Base-by-base conservation (phyloP, 2,888 invertebrate genomes). In the Drosophila emarginata region DNA sequence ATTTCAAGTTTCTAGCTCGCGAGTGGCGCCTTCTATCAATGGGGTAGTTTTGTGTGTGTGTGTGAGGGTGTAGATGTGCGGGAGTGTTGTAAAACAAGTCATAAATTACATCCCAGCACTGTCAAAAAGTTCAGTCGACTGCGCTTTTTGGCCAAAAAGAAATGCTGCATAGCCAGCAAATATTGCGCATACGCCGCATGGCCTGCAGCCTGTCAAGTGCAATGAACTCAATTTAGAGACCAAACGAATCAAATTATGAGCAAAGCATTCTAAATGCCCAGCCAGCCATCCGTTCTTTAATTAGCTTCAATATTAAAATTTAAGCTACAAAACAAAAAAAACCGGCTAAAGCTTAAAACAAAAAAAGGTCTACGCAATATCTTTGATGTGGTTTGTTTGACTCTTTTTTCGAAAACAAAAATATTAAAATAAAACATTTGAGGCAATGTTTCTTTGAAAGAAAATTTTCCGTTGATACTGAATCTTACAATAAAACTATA, bases 101-200 rank as follows among this genome's bases (percentile, higher is more conserved):
- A 84, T 88, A 84, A 84, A 84, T 84, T 84, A 87, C 73, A 66
- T 59, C 69, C 62, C 75, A 77, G 75, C 75, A 81, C 82, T 88
- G 88, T 84, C 88, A 83, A 86, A 83, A 86, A 83, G 82, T 83
- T 83, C 82, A 83, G 87, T 87, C 86, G 83, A 76, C 82, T 86
- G 71, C 71, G 74, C 45, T 45, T 73, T 71, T 73, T 60, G 74
- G 61, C 71, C 69, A 83, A 70, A 88, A 80, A 83, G 79, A 80
- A 88, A 83, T 85, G 88, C 81, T 86, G 83, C 87, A 87, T 79
- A 88, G 74, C 88, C 79, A 88, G 81, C 88, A 87, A 88, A 82
- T 87, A 81, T 81, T 87, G 81, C 86, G 87, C 86, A 85, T 87
- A 77, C 81, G 81, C 82, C 82, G 85, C 82, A 67, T 80, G 54